Evolutionary conservation across 1,140 invertebrate genomes (phyloP).

Genomic region (Drosophila truncata): DNA sequence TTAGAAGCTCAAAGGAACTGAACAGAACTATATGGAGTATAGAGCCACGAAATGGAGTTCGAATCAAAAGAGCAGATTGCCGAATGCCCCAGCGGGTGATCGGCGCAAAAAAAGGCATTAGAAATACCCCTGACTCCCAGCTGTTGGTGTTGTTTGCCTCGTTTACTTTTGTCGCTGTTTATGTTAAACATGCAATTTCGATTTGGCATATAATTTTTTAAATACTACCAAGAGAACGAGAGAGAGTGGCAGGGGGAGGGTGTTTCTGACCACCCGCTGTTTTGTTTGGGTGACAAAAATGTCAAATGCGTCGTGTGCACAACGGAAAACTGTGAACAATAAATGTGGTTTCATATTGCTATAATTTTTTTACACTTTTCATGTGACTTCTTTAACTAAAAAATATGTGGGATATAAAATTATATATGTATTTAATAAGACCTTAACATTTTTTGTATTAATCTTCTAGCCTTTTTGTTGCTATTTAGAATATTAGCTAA

Average conservation of each 20-base stretch:
- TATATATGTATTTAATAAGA: background rate
- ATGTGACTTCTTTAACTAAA: background rate
- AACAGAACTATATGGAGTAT: background rate
- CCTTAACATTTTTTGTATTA: background rate
- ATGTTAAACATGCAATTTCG: slow-evolving; percentile 82
- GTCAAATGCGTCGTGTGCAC: slow-evolving; percentile 67
- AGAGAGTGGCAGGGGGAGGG: background rate
- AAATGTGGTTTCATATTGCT: slow-evolving; percentile 9
- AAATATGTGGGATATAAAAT: background rate
- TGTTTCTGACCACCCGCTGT: slow-evolving; percentile 58
- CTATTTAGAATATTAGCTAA: background rate
- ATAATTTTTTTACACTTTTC: background rate
- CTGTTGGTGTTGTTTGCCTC: slow-evolving; percentile 33
- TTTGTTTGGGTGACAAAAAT: slow-evolving; percentile 78
- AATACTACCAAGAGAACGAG: slow-evolving; percentile 45
- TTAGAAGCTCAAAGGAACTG: slow-evolving; percentile 49
- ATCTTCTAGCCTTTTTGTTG: background rate
- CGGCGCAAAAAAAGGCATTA: slow-evolving; percentile 60
- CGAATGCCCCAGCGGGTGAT: slow-evolving; percentile 58
- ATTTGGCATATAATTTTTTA: slow-evolving; percentile 84
- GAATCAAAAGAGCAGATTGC: slow-evolving; percentile 67
- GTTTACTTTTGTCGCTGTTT: slow-evolving; percentile 62
- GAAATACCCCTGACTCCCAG: slow-evolving; percentile 47
- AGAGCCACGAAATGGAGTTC: slow-evolving; percentile 5
- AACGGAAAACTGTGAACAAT: slow-evolving; percentile 8